These are phyloP conservation scores for Cephus pygmeus DNA, from an alignment of 2,888 invertebrate species.

Conservation along the genomic window DNA sequence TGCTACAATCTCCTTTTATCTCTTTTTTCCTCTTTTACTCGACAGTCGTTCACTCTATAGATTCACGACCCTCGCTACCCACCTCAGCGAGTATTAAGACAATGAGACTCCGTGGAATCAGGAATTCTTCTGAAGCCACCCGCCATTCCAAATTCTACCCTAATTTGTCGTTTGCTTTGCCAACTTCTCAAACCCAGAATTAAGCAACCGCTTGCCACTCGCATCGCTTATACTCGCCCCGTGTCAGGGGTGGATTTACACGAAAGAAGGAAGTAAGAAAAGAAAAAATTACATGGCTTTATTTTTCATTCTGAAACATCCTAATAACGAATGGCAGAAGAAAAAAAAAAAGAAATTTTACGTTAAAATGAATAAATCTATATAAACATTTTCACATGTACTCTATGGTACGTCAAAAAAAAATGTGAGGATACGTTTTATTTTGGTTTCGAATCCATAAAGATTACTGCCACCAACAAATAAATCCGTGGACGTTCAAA, in stretches of 20 bases:
- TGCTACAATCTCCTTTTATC: conserved; percentile 26
- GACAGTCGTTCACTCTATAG: conserved; percentile 29
- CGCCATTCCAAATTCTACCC: conserved; percentile 20
- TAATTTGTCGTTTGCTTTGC: conserved; percentile 39
- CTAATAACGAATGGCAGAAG: not conserved
- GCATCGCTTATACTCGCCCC: conserved; percentile 10
- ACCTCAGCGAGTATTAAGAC: conserved; percentile 53
- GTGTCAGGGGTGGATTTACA: conserved; percentile 12
- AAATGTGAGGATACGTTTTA: not conserved
- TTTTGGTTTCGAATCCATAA: not conserved
- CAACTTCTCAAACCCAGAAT: conserved; percentile 60
- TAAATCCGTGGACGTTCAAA: not conserved
- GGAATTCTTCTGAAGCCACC: conserved; percentile 31
- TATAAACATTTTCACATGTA: not conserved
- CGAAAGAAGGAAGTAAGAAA: conserved; percentile 8
- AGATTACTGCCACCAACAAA: not conserved
- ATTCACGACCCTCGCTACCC: conserved; percentile 25
- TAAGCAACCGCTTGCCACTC: conserved; percentile 32
- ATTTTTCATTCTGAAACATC: not conserved
- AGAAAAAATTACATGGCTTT: not conserved
- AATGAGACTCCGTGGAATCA: conserved; percentile 44
- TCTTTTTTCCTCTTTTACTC: not conserved
- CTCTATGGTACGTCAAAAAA: not conserved
- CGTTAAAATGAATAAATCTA: not conserved
- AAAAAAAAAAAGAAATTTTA: not conserved